Base-by-base conservation (phyloP, 2,888 invertebrate species). In the Apamea epomidion region DNA sequence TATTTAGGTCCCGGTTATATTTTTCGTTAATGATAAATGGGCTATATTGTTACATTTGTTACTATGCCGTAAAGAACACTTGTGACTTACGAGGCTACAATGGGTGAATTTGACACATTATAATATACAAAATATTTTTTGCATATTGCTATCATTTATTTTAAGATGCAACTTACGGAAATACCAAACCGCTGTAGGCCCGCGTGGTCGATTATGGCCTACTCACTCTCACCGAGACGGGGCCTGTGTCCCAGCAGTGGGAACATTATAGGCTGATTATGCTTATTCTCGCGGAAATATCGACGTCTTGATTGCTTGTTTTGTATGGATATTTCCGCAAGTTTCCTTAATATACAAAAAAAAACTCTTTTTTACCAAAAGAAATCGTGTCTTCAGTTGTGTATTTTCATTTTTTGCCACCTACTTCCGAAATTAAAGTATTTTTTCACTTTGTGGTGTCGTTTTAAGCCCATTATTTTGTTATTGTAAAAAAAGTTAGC, bases 1-100 rank as follows among this genome's bases (percentile, higher is more conserved):
- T 70, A 48, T 77, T 69, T 70, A 18, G 78, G 68, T 37, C 10
- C 18, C 10, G 7, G 29, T 18, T 78, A 64, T 76, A 48, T 62
- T 16, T 62, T 69, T 25, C 5, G 54, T 54, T 82, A 51, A 32
- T 82, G 67, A 75, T 75, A 45, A 29, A 82, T 76, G 8, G 42
- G 1, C 0, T 5, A 14, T 82, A 48, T 60, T 74, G 42, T 45
- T 25, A 29, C 25, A 14, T 16, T 48, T 74, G 4, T 67, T 58
- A 16, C 32, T 48, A 45, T 8, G 32, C 1, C 29, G 6, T 5
- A 45, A 4, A 58, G n/a, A 58, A 21, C 16, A 37, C n/a, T n/a
- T 72, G 0, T 10, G n/a, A n/a, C 10, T 3, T 42, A 25, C 25
- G 25, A 51, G 67, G 37, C 12, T 29, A 8, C 62, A n/a, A 32